Conservation (phyloP, 1,140 invertebrate genomes). For the Drosophila insularis region DNA sequence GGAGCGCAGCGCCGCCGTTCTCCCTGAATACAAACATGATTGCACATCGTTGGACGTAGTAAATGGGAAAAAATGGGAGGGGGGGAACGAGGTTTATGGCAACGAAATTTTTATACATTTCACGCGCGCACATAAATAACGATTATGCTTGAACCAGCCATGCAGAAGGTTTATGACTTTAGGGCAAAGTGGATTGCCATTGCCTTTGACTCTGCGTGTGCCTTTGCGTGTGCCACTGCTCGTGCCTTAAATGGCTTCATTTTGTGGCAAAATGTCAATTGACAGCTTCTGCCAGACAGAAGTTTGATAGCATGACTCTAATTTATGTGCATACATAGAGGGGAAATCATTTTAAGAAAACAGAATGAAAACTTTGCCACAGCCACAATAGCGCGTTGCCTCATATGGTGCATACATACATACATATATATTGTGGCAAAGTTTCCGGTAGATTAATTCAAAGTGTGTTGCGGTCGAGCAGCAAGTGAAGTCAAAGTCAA, state of each 20-base stretch:
- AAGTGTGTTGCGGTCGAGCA: constrained; percentile 61
- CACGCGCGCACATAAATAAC: constrained; percentile 78
- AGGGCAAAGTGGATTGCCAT: constrained; percentile 56
- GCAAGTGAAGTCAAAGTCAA: constrained; percentile 48
- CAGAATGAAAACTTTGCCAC: constrained; percentile 57
- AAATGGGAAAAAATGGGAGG: not conserved
- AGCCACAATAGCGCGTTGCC: not conserved
- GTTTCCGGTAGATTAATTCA: constrained; percentile 76
- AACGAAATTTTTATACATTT: constrained; percentile 73
- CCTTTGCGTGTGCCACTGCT: constrained; percentile 27
- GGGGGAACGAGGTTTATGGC: constrained; percentile 50
- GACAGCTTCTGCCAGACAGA: constrained; percentile 51
- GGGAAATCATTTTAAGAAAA: constrained; percentile 31
- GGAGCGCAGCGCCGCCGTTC: constrained; percentile 20
- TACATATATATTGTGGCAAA: constrained; percentile 25
- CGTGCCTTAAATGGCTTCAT: constrained; percentile 68
- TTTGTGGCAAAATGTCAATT: constrained; percentile 66
- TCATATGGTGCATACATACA: constrained; percentile 18
- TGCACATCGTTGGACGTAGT: constrained; percentile 46
- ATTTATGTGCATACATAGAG: constrained; percentile 45
- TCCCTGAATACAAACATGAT: constrained; percentile 47
- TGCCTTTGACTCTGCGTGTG: constrained; percentile 30
- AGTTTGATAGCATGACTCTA: constrained; percentile 34
- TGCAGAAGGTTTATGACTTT: constrained; percentile 71
- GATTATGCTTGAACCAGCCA: constrained; percentile 58